phyloP scores from a whole-genome alignment of 2,113 vertebrate genomes.

The Lota lota region DNA sequence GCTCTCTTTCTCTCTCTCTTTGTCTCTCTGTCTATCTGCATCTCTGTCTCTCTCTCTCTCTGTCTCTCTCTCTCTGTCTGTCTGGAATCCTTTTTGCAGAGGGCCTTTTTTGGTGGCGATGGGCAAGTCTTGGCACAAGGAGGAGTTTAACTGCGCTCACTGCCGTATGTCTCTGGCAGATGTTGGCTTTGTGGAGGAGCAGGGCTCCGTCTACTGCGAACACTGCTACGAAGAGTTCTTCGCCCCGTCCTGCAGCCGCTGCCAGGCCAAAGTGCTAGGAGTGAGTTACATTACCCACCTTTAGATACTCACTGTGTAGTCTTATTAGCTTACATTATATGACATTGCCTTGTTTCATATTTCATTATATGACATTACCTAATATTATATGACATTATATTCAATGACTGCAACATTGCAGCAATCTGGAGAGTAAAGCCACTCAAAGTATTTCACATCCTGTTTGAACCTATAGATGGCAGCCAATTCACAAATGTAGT shows the following conservation, averaged over 20 bases:
- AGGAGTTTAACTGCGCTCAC: constrained; percentile 92
- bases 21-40: no score
- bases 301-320: no score
- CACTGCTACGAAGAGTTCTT: constrained; percentile 96
- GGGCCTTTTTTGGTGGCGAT: constrained; percentile 95
- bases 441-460: no score
- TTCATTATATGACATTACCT: no score
- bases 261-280: constrained; percentile 86
- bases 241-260: constrained; percentile 88
- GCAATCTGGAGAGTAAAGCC: no score
- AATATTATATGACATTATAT: no score
- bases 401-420: no score
- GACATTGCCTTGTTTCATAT: no score
- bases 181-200: constrained; percentile 93
- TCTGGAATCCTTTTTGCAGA: constrained; percentile 67
- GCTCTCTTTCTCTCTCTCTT: no score
- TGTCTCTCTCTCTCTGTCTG: background rate
- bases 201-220: constrained; percentile 87
- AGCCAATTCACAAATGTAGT: no score
- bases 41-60: background rate
- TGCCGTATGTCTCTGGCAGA: constrained; percentile 89
- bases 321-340: no score
- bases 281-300: constrained; percentile 31
- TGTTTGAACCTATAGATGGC: no score
- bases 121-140: constrained; percentile 96